phyloP scores from a whole-genome alignment of 2,888 invertebrate genomes.

The Holacanthella duospinosa region DNA sequence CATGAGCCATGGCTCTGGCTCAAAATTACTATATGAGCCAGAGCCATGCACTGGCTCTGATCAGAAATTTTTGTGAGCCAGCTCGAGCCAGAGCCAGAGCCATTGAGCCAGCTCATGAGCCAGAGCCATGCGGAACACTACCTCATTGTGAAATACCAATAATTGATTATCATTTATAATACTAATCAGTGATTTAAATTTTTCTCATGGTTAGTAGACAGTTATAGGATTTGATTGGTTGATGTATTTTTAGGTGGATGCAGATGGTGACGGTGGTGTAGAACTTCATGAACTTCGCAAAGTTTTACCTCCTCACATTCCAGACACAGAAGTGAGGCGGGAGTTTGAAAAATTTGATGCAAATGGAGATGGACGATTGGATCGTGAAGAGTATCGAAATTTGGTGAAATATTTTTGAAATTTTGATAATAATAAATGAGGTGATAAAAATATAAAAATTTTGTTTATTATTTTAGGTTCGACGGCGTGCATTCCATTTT shows the following conservation, averaged over 20 bases:
- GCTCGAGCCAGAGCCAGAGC: too few species aligned
- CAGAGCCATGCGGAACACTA: too few species aligned
- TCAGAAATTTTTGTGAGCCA: too few species aligned
- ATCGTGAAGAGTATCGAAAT: constrained; percentile 71
- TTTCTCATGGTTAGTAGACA: too few species aligned
- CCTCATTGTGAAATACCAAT: too few species aligned
- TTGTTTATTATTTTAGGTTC: neutral
- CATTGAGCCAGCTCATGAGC: too few species aligned
- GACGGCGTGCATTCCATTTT: constrained; percentile 5
- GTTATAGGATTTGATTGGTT: too few species aligned
- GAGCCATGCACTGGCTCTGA: too few species aligned
- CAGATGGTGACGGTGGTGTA: neutral
- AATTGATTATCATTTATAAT: too few species aligned
- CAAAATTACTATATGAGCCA: too few species aligned
- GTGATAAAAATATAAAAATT: neutral
- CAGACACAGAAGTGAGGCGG: constrained; percentile 38
- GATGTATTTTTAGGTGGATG: neutral
- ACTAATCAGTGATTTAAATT: too few species aligned
- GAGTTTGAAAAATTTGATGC: constrained; percentile 40
- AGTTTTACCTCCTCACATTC: constrained; percentile 31
- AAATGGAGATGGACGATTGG: constrained; percentile 64
- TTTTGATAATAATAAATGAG: constrained; percentile 2
- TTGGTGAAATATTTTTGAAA: constrained; percentile 44
- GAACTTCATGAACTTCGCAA: constrained; percentile 19
- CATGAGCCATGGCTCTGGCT: too few species aligned